A percentile compares a stretch with the other conserved stretches of the same genome.
phyloP scores from a whole-genome alignment of 2,797 vertebrate genomes.

The Miichthys miiuy region DNA sequence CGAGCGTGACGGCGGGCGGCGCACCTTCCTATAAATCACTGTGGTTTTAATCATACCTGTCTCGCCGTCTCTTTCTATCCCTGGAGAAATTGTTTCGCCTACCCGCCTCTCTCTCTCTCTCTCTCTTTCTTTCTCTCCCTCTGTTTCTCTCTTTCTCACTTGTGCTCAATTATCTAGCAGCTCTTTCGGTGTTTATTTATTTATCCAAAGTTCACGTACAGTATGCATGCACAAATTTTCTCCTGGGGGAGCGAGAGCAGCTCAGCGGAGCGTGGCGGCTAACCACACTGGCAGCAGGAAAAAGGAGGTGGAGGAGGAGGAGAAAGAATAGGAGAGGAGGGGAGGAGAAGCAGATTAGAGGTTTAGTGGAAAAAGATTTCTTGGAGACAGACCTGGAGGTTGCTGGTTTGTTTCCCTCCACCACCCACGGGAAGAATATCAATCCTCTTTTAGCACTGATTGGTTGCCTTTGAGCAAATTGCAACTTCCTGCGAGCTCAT shows the following conservation, averaged over 20 bases:
- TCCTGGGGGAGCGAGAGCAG: constrained; percentile 87
- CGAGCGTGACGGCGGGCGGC: constrained; percentile 84
- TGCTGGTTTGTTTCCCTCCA: constrained; percentile 61
- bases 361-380: constrained; percentile 60
- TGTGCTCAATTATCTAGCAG: constrained; percentile 94
- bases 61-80: constrained; percentile 84
- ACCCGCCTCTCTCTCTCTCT: constrained; percentile 63
- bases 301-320: constrained; percentile 44
- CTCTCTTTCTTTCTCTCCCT: constrained; percentile 80
- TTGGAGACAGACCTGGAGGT: constrained; percentile 65
- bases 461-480: constrained; percentile 54
- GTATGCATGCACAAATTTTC: constrained; percentile 90
- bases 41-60: constrained; percentile 96
- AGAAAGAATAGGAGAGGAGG: constrained; percentile 15
- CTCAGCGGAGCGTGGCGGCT: constrained; percentile 88
- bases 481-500: constrained; percentile 21
- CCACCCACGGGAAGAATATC: constrained; percentile 1
- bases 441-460: constrained; percentile 39
- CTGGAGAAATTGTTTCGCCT: constrained; percentile 86
- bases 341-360: constrained; percentile 69
- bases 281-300: constrained; percentile 86
- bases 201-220: constrained; percentile 94
- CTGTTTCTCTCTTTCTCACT: constrained; percentile 87
- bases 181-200: constrained; percentile 94
- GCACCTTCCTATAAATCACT: constrained; percentile 96